Evolutionary conservation across 2,888 invertebrate genomes (phyloP).

Genomic region (Sinodicranocentrus sp.): DNA sequence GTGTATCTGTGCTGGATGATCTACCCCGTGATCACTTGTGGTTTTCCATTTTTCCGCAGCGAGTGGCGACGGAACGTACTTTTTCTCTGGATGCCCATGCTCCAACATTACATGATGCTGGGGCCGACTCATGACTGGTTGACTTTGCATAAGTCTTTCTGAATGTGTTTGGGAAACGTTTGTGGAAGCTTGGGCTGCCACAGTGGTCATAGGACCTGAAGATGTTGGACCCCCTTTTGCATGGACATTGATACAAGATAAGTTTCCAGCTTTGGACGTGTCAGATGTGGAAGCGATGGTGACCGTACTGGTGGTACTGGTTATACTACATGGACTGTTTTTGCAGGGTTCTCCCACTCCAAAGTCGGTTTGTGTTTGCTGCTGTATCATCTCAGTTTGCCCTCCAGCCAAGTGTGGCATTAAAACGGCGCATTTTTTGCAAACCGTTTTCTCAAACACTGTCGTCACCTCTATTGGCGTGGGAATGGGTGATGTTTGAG

Average conservation of each 20-base stretch:
- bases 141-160: conserved; percentile 26
- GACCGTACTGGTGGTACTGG: conserved; percentile 15
- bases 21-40: conserved; percentile 35
- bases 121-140: conserved; percentile 5
- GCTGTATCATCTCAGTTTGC: conserved; percentile 41
- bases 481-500: not conserved
- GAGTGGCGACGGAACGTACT: conserved; percentile 64
- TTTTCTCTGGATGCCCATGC: conserved; percentile 30
- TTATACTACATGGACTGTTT: conserved; percentile 17
- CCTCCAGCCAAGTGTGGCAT: conserved; percentile 44
- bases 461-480: conserved; percentile 12
- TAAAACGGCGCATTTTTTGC: conserved; percentile 44
- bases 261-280: conserved; percentile 17
- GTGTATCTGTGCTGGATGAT: conserved; percentile 33
- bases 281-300: conserved; percentile 22
- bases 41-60: conserved; percentile 53
- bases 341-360: conserved; percentile 1
- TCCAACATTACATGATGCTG: conserved; percentile 15
- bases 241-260: not conserved
- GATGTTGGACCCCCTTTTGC: conserved; percentile 16
- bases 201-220: not conserved
- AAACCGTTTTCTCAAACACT: conserved; percentile 57
- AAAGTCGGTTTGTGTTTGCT: conserved; percentile 57
- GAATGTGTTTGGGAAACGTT: conserved; percentile 66
- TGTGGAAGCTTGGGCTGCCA: too few species aligned